Percentiles rank a stretch among this genome's conserved stretches.
These are phyloP conservation scores for Polyommatus iphigenia DNA, from an alignment of 2,888 invertebrate genomes.

Conservation along the genomic window DNA sequence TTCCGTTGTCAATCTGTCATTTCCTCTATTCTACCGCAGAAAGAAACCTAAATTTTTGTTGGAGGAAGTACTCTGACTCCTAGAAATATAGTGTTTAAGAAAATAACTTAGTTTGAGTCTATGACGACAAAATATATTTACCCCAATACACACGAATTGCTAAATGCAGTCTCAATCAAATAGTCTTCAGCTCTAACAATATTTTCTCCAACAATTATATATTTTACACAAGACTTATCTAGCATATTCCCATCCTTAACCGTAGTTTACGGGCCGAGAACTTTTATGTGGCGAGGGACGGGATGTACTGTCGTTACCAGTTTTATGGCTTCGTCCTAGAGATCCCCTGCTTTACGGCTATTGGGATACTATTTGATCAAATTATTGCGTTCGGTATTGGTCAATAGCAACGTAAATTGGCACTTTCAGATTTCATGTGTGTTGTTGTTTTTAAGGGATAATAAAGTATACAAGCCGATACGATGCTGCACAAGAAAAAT, in stretches of 20 bases:
- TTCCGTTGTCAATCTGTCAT: too few relatives aligned
- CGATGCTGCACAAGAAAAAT: too few relatives aligned
- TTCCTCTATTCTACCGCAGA: too few relatives aligned
- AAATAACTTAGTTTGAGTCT: too few relatives aligned
- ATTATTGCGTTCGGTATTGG: constrained; percentile 1
- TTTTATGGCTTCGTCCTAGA: constrained; percentile 3
- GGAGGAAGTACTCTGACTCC: too few relatives aligned
- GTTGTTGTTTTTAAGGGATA: background rate
- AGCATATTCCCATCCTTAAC: background rate
- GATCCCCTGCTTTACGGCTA: background rate
- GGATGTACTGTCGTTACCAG: background rate
- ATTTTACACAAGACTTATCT: background rate
- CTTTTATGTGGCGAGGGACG: constrained; percentile 6
- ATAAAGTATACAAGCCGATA: background rate
- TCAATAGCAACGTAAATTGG: constrained; percentile 18
- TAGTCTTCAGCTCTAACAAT: too few relatives aligned
- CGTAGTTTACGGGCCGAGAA: constrained; percentile 7
- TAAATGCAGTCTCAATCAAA: too few relatives aligned
- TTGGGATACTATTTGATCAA: constrained; percentile 20
- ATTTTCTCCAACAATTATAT: background rate
- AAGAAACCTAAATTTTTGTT: too few relatives aligned
- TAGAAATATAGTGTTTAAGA: too few relatives aligned
- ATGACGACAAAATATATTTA: too few relatives aligned
- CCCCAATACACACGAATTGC: too few relatives aligned
- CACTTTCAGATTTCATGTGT: background rate